These are phyloP conservation scores for Ascidia mentula DNA, from an alignment of 23 tunicate species.

Conservation along the genomic window DNA sequence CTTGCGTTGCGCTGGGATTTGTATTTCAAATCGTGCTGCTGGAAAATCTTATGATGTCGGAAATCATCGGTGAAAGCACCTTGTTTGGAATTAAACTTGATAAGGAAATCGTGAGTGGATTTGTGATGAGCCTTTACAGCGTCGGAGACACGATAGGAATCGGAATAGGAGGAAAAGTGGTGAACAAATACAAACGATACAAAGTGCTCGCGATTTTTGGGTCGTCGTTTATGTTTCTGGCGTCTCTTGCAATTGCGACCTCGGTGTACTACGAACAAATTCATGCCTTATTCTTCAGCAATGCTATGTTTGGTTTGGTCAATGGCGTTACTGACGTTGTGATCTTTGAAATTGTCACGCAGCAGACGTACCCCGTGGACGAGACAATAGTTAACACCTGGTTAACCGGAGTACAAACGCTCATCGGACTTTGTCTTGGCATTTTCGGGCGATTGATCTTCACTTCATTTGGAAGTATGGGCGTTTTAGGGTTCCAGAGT, in stretches of 20 bases:
- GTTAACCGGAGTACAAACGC: background rate
- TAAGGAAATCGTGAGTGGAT: background rate
- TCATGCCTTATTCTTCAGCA: background rate
- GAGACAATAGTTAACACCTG: background rate
- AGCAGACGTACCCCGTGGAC: background rate
- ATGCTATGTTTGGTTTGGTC: background rate
- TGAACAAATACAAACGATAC: conserved; percentile 3
- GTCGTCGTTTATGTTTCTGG: background rate
- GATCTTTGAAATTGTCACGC: background rate
- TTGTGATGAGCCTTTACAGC: background rate
- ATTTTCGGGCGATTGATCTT: background rate
- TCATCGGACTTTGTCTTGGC: background rate
- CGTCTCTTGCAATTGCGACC: background rate
- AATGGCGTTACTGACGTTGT: background rate
- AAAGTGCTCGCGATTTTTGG: background rate
- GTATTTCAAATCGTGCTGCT: background rate
- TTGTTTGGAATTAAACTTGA: background rate
- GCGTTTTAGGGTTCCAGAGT: background rate
- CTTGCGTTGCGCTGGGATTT: background rate
- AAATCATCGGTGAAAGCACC: background rate
- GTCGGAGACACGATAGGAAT: background rate
- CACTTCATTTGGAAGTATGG: background rate
- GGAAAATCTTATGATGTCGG: background rate
- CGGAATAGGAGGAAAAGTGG: background rate
- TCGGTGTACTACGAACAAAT: background rate